A percentile compares a stretch with the other conserved stretches of the same genome.
These are phyloP conservation scores for Drosophila yakuba DNA, from an alignment of 1,140 invertebrate species.

Conservation along the genomic window DNA sequence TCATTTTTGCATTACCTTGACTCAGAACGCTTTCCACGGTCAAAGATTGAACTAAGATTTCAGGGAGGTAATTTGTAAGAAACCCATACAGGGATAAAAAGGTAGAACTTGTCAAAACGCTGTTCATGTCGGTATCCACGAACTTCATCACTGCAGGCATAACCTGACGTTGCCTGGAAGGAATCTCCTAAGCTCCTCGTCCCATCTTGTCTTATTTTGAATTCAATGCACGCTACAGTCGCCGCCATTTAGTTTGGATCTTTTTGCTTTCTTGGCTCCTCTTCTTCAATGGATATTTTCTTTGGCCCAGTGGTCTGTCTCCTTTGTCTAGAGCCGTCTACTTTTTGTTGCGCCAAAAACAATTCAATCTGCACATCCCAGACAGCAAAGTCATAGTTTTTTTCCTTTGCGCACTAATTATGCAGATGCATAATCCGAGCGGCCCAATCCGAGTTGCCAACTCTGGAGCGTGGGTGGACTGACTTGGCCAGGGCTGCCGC, in stretches of 20 bases:
- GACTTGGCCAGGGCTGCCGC: conserved; percentile 28
- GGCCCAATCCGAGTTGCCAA: conserved; percentile 33
- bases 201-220: conserved; percentile 64
- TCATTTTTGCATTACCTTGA: conserved; percentile 33
- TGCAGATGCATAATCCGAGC: conserved; percentile 64
- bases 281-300: conserved; percentile 20
- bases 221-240: conserved; percentile 82
- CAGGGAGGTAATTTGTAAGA: neutral
- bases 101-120: conserved; percentile 30
- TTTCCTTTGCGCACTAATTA: conserved; percentile 69
- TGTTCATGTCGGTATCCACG: conserved; percentile 33
- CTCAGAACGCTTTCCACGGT: conserved; percentile 39
- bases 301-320: conserved; percentile 1
- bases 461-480: conserved; percentile 65
- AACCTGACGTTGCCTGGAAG: conserved; percentile 42
- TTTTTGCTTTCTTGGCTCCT: conserved; percentile 13
- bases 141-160: conserved; percentile 50
- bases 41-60: conserved; percentile 45
- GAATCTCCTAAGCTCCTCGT: neutral
- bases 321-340: conserved; percentile 24
- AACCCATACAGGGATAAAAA: neutral
- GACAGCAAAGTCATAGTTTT: conserved; percentile 14
- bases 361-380: conserved; percentile 66
- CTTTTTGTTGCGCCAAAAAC: conserved; percentile 61
- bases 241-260: conserved; percentile 65